Evolutionary conservation across 1,140 invertebrate species (phyloP).

Genomic region (Pseudobourletiella spinata): DNA sequence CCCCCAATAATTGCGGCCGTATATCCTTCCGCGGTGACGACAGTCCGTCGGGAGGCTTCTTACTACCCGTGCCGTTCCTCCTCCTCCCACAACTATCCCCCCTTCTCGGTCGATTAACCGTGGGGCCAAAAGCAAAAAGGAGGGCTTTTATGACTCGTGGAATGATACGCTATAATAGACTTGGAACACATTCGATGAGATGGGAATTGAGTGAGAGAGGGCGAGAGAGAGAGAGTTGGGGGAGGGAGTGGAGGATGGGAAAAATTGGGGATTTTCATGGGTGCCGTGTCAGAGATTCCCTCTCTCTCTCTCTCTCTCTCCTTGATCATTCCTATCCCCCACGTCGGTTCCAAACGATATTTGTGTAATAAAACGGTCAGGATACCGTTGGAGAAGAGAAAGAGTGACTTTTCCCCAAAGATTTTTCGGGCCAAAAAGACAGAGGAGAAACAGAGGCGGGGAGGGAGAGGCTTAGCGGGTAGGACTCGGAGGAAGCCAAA

Average conservation of each 20-base stretch:
- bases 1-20: too few relatives aligned
- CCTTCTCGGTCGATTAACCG: conserved; percentile 2
- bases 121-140: not conserved
- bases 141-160: conserved; percentile 1
- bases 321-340: not conserved
- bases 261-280: not conserved
- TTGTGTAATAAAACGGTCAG: conserved; percentile 5
- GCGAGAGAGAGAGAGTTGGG: not conserved
- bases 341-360: too few relatives aligned
- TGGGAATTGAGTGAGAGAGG: conserved; percentile 1
- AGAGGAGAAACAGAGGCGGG: not conserved
- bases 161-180: conserved; percentile 5
- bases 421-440: too few relatives aligned
- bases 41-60: too few relatives aligned
- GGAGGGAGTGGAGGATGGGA: not conserved
- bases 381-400: not conserved
- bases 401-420: too few relatives aligned
- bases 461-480: not conserved
- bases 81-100: too few relatives aligned
- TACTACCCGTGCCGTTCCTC: too few relatives aligned
- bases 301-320: not conserved
- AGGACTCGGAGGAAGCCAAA: not conserved
- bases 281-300: conserved; percentile 5
- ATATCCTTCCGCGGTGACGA: too few relatives aligned
- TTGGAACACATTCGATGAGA: conserved; percentile 3